Conservation (phyloP, 1,140 invertebrate species). For the Lycorma delicatula region DNA sequence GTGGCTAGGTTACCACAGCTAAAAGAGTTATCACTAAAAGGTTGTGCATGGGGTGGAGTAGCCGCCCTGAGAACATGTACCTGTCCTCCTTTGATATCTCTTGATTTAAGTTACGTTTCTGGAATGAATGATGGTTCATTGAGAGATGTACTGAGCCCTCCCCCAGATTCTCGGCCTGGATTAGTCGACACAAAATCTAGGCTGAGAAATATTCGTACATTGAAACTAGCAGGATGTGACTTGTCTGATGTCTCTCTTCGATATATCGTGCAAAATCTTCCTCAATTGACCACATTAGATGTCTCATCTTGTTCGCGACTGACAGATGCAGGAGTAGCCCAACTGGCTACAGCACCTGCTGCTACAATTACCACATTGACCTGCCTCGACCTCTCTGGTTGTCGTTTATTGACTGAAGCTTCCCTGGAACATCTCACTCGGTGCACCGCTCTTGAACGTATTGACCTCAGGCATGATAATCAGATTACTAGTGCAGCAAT, state of each 20-base stretch:
- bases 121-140: conserved; percentile 74
- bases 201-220: conserved; percentile 60
- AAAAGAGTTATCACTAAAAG: conserved; percentile 67
- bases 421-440: conserved; percentile 67
- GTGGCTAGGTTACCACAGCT: conserved; percentile 73
- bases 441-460: conserved; percentile 50
- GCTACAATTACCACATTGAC: conserved; percentile 47
- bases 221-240: conserved; percentile 77
- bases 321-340: conserved; percentile 80
- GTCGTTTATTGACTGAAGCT: conserved; percentile 69
- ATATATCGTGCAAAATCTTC: conserved; percentile 68
- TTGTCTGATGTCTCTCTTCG: conserved; percentile 80
- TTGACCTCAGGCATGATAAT: conserved; percentile 67
- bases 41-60: conserved; percentile 69
- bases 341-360: conserved; percentile 57
- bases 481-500: conserved; percentile 67
- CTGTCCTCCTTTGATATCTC: conserved; percentile 66
- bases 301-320: conserved; percentile 78
- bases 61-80: conserved; percentile 72
- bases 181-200: conserved; percentile 72
- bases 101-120: conserved; percentile 74
- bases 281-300: conserved; percentile 62
- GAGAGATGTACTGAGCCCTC: conserved; percentile 72
- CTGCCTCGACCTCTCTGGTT: conserved; percentile 68
- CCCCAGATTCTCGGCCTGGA: conserved; percentile 74